Evolutionary conservation across 2,113 vertebrate genomes (phyloP).

Genomic region (Cyanoderma ruficeps): DNA sequence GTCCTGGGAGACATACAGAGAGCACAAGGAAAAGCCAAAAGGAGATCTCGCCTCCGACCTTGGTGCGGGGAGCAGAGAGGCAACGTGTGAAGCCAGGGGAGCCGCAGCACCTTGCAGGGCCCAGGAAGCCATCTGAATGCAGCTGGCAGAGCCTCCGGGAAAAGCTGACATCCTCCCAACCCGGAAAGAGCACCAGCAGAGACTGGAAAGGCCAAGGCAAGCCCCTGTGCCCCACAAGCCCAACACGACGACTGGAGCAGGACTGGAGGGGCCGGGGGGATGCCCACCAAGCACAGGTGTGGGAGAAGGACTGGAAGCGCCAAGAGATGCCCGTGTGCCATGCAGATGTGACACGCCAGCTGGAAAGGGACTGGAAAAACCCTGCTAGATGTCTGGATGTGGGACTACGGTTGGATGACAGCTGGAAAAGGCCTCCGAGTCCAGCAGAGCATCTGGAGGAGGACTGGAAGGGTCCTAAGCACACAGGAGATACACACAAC

Average conservation of each 20-base stretch:
- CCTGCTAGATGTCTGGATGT: not conserved
- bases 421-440: slow-evolving; percentile 43
- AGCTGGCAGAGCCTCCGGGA: slow-evolving; percentile 25
- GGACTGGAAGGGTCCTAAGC: not conserved
- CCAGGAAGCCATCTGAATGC: not conserved
- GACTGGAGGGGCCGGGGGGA: not conserved
- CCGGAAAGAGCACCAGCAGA: not conserved
- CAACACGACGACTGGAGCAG: not conserved
- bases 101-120: not conserved
- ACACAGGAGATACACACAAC: not conserved
- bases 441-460: not conserved
- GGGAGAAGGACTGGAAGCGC: slow-evolving; percentile 36
- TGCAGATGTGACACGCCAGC: not conserved
- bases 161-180: not conserved
- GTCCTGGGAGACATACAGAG: not conserved
- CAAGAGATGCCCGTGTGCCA: slow-evolving; percentile 17
- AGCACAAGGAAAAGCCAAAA: slow-evolving; percentile 53
- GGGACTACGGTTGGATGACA: not conserved
- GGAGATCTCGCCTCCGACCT: not conserved
- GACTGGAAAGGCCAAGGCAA: slow-evolving; percentile 52
- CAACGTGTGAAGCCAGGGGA: not conserved
- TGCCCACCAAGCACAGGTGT: not conserved
- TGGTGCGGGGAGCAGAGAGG: not conserved
- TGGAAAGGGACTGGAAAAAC: slow-evolving; percentile 40
- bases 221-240: not conserved